phyloP scores from a whole-genome alignment of 2,797 vertebrate genomes.

The Momotus momota region DNA sequence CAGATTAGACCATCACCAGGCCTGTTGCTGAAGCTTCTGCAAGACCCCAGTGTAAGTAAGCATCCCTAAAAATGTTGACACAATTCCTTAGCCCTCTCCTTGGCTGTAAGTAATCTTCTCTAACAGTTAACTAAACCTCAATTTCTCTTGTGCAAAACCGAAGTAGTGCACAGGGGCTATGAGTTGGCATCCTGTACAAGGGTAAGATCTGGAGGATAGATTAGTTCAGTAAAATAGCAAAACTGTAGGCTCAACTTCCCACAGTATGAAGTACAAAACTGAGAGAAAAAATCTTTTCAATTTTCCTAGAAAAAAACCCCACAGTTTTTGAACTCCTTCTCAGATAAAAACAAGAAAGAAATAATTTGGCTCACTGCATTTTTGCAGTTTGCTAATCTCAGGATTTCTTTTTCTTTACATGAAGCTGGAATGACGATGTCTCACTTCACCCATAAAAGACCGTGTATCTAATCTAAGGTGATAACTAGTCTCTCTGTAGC shows the following conservation, averaged over 20 bases:
- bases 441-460: not conserved
- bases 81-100: not conserved
- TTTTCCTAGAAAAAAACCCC: not conserved
- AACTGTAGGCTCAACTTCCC: not conserved
- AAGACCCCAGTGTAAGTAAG: not conserved
- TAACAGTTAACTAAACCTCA: not conserved
- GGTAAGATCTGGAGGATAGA: not conserved
- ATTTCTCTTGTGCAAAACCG: not conserved
- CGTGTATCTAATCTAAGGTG: not conserved
- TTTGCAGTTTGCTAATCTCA: not conserved
- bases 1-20: not conserved
- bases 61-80: not conserved
- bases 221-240: not conserved
- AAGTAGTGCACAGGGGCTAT: not conserved
- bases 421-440: not conserved
- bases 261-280: not conserved
- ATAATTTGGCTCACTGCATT: not conserved
- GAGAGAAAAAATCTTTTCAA: not conserved
- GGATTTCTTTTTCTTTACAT: not conserved
- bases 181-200: not conserved
- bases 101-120: not conserved
- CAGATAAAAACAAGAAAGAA: not conserved
- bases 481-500: not conserved
- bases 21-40: not conserved
- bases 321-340: not conserved